Percentiles rank a stretch among this genome's conserved stretches.
Evolutionary conservation across 2,888 invertebrate species (phyloP).

Genomic region (Metacarcinus magister): DNA sequence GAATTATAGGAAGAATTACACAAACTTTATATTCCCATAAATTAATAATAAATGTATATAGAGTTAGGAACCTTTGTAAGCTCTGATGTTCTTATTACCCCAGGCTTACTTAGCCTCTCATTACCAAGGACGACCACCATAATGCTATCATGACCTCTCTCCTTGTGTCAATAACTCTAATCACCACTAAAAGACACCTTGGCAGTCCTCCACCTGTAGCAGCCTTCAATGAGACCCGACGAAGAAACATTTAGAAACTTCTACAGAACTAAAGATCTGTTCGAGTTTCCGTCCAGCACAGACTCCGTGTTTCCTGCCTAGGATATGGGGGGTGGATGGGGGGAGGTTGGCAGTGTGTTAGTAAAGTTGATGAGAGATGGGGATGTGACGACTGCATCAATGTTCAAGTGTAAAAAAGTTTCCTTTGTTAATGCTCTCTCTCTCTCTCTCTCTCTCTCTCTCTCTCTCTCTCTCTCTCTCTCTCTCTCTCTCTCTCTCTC

Average conservation of each 20-base stretch:
- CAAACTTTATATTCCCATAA: no score
- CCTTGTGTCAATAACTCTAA: background rate
- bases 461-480: slow-evolving; percentile 62
- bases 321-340: background rate
- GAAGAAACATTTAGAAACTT: background rate
- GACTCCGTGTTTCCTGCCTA: background rate
- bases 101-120: background rate
- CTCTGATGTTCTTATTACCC: background rate
- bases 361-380: background rate
- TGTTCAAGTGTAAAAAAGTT: background rate
- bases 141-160: background rate
- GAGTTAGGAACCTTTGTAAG: background rate
- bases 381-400: background rate
- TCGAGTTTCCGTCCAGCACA: background rate
- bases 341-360: background rate
- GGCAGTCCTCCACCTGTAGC: background rate
- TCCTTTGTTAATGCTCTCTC: background rate
- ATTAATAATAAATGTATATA: background rate
- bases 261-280: background rate
- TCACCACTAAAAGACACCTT: background rate
- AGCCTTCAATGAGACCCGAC: background rate
- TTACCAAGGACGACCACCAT: background rate
- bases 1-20: no score
- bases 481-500: slow-evolving; percentile 57
- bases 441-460: slow-evolving; percentile 23